Percentiles rank a stretch among this genome's conserved stretches.
phyloP scores from a whole-genome alignment of 2,888 invertebrate genomes.

The Lucinisca nassula region DNA sequence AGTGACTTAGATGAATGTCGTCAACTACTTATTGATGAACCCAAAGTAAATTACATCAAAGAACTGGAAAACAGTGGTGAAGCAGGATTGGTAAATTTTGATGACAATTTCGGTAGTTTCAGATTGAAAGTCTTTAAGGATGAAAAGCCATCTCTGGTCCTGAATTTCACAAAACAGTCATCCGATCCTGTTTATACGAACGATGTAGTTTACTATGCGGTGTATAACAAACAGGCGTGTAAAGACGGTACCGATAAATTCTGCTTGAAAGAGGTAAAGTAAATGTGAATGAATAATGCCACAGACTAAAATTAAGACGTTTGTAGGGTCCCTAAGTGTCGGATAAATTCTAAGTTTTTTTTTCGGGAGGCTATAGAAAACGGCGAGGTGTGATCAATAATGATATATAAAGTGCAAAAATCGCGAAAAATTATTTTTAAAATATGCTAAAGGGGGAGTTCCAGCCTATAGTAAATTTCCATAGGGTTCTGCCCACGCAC shows the following conservation, averaged over 20 bases:
- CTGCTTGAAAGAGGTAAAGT: conserved; percentile 16
- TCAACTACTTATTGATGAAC: not conserved
- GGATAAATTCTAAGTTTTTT: too few relatives aligned
- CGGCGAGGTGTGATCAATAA: too few relatives aligned
- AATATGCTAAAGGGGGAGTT: too few relatives aligned
- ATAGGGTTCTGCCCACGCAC: too few relatives aligned
- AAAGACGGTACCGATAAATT: not conserved
- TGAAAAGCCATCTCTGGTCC: not conserved
- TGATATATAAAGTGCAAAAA: too few relatives aligned
- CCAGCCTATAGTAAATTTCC: too few relatives aligned
- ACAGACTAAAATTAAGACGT: too few relatives aligned
- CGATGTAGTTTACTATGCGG: not conserved
- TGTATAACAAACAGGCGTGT: conserved; percentile 16
- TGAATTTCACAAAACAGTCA: not conserved
- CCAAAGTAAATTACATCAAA: conserved; percentile 2
- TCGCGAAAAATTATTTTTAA: too few relatives aligned
- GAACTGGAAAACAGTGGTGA: not conserved
- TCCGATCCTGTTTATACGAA: not conserved
- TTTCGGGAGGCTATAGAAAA: too few relatives aligned
- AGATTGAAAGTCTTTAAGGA: not conserved
- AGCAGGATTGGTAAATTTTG: not conserved
- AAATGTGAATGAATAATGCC: too few relatives aligned
- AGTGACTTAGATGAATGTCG: not conserved
- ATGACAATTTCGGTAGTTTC: not conserved
- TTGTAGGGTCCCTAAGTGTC: too few relatives aligned